A percentile compares a stretch with the other conserved stretches of the same genome.
Evolutionary conservation across 2,797 vertebrate genomes (phyloP).

Genomic region (Hirundo rustica): DNA sequence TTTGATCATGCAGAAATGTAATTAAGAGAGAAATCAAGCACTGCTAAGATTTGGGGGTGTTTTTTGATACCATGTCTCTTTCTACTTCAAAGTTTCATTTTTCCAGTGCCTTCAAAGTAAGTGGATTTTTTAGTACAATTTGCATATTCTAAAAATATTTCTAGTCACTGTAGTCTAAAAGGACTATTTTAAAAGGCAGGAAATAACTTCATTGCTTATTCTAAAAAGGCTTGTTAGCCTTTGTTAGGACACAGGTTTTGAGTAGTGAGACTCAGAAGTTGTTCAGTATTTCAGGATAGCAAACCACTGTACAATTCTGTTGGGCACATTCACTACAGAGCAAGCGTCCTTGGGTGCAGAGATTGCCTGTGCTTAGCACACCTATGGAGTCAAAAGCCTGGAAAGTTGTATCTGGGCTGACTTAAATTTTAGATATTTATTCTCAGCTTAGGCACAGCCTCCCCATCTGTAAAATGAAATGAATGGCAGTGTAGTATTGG

Average conservation of each 20-base stretch:
- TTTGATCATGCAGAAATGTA: neutral
- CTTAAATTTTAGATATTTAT: neutral
- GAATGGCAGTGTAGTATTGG: neutral
- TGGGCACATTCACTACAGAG: neutral
- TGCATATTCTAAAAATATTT: neutral
- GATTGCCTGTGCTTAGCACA: neutral
- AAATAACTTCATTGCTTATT: neutral
- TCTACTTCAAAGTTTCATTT: neutral
- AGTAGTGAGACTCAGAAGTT: neutral
- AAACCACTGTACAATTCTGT: neutral
- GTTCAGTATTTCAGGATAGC: neutral
- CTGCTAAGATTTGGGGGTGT: neutral
- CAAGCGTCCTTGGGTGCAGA: neutral
- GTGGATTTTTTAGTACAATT: neutral
- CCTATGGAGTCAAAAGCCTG: neutral
- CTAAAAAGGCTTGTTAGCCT: neutral
- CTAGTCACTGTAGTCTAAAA: neutral
- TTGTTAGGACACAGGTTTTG: neutral
- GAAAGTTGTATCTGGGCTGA: neutral
- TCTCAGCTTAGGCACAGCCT: neutral
- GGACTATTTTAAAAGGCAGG: neutral
- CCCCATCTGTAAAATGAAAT: neutral
- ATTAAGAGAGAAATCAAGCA: neutral
- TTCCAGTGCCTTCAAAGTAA: neutral
- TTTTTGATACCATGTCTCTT: neutral